These are phyloP conservation scores for Hypanus sabinus DNA, from an alignment of 2,113 vertebrate species.

Conservation along the genomic window DNA sequence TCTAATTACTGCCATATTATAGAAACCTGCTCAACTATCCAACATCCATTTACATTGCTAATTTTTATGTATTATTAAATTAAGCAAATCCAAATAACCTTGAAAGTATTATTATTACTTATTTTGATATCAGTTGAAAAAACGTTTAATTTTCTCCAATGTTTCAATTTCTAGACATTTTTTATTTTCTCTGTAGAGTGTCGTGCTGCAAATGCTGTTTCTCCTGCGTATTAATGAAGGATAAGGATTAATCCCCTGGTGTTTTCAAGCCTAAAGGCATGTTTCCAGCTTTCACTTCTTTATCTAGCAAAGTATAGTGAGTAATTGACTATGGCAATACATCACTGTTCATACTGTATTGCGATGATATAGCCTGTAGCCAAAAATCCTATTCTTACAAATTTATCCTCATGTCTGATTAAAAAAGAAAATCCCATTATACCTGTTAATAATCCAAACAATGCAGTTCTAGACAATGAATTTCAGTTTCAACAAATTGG, in stretches of 20 bases:
- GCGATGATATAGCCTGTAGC: slow-evolving; percentile 40
- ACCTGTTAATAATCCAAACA: slow-evolving; percentile 36
- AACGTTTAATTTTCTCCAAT: not conserved
- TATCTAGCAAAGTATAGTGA: slow-evolving; percentile 50
- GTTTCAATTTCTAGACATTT: slow-evolving; percentile 27
- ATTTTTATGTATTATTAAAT: not conserved
- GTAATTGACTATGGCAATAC: slow-evolving; percentile 55
- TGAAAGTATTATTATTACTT: not conserved
- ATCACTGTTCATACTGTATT: slow-evolving; percentile 49
- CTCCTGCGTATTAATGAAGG: slow-evolving; percentile 55
- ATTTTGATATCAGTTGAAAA: not conserved
- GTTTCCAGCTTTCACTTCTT: slow-evolving; percentile 52
- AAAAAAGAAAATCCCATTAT: slow-evolving; percentile 39
- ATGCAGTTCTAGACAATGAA: not conserved
- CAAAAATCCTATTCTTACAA: slow-evolving; percentile 47
- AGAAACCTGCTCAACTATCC: not conserved
- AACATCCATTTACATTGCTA: not conserved
- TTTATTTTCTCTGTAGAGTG: slow-evolving; percentile 5
- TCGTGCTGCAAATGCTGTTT: slow-evolving; percentile 40
- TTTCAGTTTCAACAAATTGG: slow-evolving; percentile 14
- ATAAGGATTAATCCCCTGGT: slow-evolving; percentile 52
- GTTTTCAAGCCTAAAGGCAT: slow-evolving; percentile 47
- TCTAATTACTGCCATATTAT: not conserved
- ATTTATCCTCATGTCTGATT: slow-evolving; percentile 50
- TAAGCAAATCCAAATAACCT: not conserved